Conservation (phyloP, 2,797 vertebrate genomes). For the Periophthalmus magnuspinnatus region DNA sequence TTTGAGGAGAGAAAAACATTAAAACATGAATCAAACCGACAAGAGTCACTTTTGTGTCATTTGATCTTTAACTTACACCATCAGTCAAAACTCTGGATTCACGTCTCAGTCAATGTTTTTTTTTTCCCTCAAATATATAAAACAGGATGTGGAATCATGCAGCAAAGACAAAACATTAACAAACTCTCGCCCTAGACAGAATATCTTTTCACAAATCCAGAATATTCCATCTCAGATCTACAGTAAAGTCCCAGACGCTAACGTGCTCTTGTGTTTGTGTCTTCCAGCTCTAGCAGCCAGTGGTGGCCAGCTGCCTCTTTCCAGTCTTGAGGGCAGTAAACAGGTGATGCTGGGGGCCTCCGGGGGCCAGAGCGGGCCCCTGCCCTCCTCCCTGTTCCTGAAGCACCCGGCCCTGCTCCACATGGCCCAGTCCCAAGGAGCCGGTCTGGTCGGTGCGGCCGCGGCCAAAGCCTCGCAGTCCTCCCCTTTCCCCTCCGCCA, state of each 20-base stretch:
- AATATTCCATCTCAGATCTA: not conserved
- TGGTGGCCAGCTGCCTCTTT: slow-evolving; percentile 94
- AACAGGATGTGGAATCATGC: too few relatives aligned
- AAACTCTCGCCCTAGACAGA: too few relatives aligned
- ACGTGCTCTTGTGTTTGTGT: slow-evolving; percentile 11
- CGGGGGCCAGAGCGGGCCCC: slow-evolving; percentile 77
- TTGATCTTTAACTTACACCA: too few relatives aligned
- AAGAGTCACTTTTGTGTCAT: too few relatives aligned
- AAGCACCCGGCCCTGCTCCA: slow-evolving; percentile 89
- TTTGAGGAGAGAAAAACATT: too few relatives aligned
- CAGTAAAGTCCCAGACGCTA: not conserved
- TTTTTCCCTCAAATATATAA: too few relatives aligned
- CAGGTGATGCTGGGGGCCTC: slow-evolving; percentile 85
- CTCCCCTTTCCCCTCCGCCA: slow-evolving; percentile 77
- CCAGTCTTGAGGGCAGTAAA: slow-evolving; percentile 89
- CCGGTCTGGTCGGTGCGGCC: slow-evolving; percentile 81
- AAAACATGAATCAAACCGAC: too few relatives aligned
- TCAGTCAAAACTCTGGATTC: too few relatives aligned
- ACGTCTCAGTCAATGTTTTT: too few relatives aligned
- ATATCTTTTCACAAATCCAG: too few relatives aligned
- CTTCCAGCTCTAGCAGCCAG: slow-evolving; percentile 88
- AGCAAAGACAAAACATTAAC: too few relatives aligned
- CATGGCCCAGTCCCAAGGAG: slow-evolving; percentile 79
- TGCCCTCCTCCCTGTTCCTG: slow-evolving; percentile 88
- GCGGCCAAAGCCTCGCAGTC: slow-evolving; percentile 82